Conservation (phyloP, 1,140 invertebrate species). For the Drosophila auraria region DNA sequence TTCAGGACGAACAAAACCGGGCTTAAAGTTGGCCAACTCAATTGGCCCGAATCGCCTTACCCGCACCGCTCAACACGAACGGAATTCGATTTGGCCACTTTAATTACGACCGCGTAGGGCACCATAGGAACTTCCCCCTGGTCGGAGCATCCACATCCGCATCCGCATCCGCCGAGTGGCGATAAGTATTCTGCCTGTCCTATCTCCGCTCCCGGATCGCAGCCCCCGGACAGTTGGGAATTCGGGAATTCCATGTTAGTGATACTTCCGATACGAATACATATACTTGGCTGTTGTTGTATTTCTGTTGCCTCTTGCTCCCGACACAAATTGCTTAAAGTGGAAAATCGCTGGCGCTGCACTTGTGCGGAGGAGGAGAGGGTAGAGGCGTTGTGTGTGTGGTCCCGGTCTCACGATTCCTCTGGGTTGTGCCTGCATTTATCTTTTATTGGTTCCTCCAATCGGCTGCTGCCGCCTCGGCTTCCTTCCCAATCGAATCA, state of each 20-base stretch:
- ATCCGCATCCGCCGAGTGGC: conserved; percentile 31
- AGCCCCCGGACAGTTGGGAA: conserved; percentile 22
- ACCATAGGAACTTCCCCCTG: conserved; percentile 45
- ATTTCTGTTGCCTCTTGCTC: conserved; percentile 49
- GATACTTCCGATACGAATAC: conserved; percentile 32
- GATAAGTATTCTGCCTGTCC: conserved; percentile 54
- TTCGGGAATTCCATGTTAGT: conserved; percentile 47
- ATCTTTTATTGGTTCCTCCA: conserved; percentile 74
- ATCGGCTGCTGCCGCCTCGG: conserved; percentile 12
- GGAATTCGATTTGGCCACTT: conserved; percentile 52
- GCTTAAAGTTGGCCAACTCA: conserved; percentile 33
- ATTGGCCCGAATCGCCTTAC: conserved; percentile 36
- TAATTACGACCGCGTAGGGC: conserved; percentile 58
- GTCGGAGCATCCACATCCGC: conserved; percentile 1
- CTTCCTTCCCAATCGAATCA: conserved; percentile 72
- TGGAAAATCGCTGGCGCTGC: conserved; percentile 81
- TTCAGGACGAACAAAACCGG: conserved; percentile 8
- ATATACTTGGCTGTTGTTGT: conserved; percentile 35
- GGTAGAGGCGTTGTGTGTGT: conserved; percentile 32
- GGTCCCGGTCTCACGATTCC: conserved; percentile 34
- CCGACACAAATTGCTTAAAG: conserved; percentile 79
- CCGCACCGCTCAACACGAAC: conserved; percentile 14
- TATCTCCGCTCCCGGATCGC: conserved; percentile 28
- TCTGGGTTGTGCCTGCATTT: conserved; percentile 59
- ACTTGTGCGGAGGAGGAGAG: conserved; percentile 46